These are phyloP conservation scores for Tetragonisca angustula DNA, from an alignment of 2,888 invertebrate species.

Conservation along the genomic window DNA sequence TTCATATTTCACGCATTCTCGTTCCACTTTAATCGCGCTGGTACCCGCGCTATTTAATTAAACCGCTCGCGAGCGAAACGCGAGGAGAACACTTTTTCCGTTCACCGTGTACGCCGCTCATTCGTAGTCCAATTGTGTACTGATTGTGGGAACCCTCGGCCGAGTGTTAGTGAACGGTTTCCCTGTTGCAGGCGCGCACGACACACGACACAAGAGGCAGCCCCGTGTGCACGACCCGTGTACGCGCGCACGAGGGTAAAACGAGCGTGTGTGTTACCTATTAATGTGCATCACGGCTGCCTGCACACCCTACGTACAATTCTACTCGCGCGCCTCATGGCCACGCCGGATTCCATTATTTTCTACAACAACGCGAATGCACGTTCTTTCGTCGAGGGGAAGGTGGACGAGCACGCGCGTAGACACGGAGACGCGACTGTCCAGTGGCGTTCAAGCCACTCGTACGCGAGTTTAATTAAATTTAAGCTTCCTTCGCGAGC, in stretches of 20 bases:
- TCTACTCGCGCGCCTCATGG: constrained; percentile 66
- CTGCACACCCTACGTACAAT: constrained; percentile 71
- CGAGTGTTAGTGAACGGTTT: constrained; percentile 60
- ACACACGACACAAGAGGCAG: not conserved
- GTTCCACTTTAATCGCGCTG: constrained; percentile 5
- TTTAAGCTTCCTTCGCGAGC: not conserved
- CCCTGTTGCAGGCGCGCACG: constrained; percentile 27
- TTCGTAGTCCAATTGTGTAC: constrained; percentile 60
- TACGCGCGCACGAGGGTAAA: constrained; percentile 39
- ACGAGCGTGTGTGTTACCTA: constrained; percentile 50
- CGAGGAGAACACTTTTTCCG: not conserved
- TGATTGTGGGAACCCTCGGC: constrained; percentile 68
- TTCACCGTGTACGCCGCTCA: constrained; percentile 58
- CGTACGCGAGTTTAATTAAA: constrained; percentile 6
- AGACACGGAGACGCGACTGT: not conserved
- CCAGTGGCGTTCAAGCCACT: not conserved
- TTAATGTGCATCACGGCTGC: constrained; percentile 72
- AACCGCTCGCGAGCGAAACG: not conserved
- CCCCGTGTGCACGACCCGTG: not conserved
- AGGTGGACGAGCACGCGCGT: constrained; percentile 50
- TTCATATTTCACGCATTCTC: constrained; percentile 19
- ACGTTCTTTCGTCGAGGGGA: constrained; percentile 52
- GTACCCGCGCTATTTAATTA: not conserved
- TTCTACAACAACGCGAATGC: constrained; percentile 54
- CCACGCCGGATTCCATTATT: constrained; percentile 69